Conservation (phyloP, 2,113 vertebrate species). For the Cheirogaleus medius region DNA sequence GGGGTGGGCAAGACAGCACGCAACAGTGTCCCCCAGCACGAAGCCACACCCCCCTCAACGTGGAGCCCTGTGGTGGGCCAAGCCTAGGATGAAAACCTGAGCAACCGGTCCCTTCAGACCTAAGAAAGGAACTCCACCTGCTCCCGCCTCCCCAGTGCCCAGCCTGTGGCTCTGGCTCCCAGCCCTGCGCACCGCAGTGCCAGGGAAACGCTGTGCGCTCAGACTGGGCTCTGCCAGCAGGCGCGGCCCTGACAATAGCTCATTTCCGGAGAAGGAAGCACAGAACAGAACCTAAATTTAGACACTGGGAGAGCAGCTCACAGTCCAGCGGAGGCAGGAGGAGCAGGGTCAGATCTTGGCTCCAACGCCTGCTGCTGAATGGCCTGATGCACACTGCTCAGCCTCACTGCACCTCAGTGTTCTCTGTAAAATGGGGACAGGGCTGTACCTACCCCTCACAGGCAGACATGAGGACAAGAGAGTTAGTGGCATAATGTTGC, state of each 20-base stretch:
- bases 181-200: neutral
- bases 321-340: neutral
- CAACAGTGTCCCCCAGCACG: neutral
- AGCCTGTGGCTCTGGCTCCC: neutral
- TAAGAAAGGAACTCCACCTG: no score
- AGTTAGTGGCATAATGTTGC: neutral
- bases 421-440: neutral
- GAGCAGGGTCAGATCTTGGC: neutral
- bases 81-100: neutral
- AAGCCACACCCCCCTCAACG: neutral
- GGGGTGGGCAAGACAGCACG: no score
- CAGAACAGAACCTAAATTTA: neutral
- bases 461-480: neutral
- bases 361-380: neutral
- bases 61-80: neutral
- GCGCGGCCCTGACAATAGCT: neutral
- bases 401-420: neutral
- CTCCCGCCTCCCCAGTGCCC: no score
- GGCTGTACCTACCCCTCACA: neutral
- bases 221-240: neutral
- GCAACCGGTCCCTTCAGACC: neutral
- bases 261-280: neutral
- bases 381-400: neutral
- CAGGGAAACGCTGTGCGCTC: neutral
- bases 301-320: neutral